These are phyloP conservation scores for Fukomys damarensis DNA, from an alignment of 2,113 vertebrate genomes.

Conservation along the genomic window DNA sequence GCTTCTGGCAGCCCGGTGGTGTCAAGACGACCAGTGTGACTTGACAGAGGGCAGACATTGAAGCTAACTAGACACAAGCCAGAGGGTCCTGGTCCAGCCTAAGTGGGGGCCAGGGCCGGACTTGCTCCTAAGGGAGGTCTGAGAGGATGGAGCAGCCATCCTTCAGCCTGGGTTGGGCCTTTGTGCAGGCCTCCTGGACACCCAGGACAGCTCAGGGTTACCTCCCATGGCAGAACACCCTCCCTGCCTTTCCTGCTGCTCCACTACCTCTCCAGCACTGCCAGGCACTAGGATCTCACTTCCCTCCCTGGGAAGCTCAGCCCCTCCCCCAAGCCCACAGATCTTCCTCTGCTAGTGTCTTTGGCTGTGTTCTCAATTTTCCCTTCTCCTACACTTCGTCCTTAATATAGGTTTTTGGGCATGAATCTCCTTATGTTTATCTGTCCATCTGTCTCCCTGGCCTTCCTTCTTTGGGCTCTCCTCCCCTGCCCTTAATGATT, in stretches of 20 bases:
- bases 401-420: slow-evolving; percentile 78
- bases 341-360: slow-evolving; percentile 65
- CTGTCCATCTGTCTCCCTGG: slow-evolving; percentile 75
- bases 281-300: background rate
- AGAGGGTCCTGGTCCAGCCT: background rate
- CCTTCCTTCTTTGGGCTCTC: slow-evolving; percentile 65
- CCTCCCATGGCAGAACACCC: background rate
- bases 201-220: background rate
- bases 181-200: background rate
- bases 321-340: slow-evolving; percentile 8
- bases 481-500: slow-evolving; percentile 55
- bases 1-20: background rate
- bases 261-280: background rate
- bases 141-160: no score
- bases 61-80: background rate
- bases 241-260: background rate
- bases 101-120: background rate
- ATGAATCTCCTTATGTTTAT: slow-evolving; percentile 76
- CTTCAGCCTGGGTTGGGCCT: background rate
- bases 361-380: slow-evolving; percentile 69
- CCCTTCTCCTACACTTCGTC: slow-evolving; percentile 76
- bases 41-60: background rate
- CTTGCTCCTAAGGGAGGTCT: background rate
- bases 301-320: slow-evolving; percentile 40
- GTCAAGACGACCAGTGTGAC: background rate